Percentiles rank a stretch among this genome's conserved stretches.
These are phyloP conservation scores for Aptenodytes forsteri DNA, from an alignment of 2,113 vertebrate species.

Conservation along the genomic window DNA sequence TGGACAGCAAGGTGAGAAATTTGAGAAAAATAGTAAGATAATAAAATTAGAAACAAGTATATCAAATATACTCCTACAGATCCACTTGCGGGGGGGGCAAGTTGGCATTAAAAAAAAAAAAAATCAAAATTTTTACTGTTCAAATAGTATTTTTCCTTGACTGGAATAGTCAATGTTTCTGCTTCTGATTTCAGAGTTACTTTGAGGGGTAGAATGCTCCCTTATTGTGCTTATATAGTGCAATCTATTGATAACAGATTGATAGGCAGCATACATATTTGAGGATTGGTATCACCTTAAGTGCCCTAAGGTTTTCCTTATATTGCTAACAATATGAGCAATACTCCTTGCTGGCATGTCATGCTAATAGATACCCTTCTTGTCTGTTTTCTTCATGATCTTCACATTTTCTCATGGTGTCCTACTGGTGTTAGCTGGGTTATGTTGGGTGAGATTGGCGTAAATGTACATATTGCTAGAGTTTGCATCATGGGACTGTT, in stretches of 20 bases:
- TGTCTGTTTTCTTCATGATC: background rate
- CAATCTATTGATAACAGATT: background rate
- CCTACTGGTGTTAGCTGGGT: background rate
- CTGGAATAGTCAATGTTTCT: background rate
- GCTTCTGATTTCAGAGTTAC: background rate
- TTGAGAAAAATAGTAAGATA: background rate
- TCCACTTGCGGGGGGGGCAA: background rate
- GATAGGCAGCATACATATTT: background rate
- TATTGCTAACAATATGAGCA: background rate
- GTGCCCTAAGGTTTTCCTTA: background rate
- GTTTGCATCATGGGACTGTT: rapidly evolving
- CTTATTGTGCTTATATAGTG: background rate
- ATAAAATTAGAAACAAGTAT: background rate
- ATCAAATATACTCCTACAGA: background rate
- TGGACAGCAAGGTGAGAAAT: constrained; percentile 89
- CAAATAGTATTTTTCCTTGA: background rate
- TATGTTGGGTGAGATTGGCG: background rate
- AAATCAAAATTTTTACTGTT: background rate
- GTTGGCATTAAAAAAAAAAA: background rate
- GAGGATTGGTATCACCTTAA: background rate
- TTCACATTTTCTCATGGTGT: background rate
- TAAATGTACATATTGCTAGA: rapidly evolving
- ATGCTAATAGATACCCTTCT: background rate
- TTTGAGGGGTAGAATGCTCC: background rate
- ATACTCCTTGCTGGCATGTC: background rate